phyloP scores from a whole-genome alignment of 2,888 invertebrate genomes.

The Perdita meconis region DNA sequence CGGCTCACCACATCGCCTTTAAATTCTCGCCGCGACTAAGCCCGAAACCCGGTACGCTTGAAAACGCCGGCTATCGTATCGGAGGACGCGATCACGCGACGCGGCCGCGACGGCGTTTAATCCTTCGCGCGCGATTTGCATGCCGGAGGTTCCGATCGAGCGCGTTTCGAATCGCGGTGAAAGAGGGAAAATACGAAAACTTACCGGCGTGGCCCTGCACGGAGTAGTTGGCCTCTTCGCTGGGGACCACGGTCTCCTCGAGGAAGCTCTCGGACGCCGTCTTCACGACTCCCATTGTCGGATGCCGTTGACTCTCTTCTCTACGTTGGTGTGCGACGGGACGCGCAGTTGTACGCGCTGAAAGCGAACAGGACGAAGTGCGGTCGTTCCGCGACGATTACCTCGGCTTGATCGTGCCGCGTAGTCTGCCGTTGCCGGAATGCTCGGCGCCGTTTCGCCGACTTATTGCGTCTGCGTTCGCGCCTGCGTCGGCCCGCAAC shows the following conservation, averaged over 20 bases:
- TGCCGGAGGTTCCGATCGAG: neutral
- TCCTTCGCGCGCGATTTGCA: neutral
- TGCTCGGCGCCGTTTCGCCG: conserved; percentile 67
- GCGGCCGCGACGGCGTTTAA: neutral
- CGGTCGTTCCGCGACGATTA: conserved; percentile 50
- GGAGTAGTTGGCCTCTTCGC: conserved; percentile 82
- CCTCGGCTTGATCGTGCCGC: conserved; percentile 71
- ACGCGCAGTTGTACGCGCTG: conserved; percentile 19
- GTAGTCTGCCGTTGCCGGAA: conserved; percentile 71
- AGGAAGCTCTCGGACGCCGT: conserved; percentile 79
- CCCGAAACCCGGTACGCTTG: conserved; percentile 12
- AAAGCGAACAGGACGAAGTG: conserved; percentile 29
- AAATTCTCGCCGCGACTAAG: conserved; percentile 58
- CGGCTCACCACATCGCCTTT: conserved; percentile 67
- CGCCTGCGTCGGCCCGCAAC: conserved; percentile 75
- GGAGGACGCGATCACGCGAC: neutral
- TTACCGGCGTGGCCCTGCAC: conserved; percentile 79
- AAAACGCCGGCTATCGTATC: neutral
- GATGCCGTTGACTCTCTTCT: neutral
- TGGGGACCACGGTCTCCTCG: conserved; percentile 78
- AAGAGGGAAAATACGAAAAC: conserved; percentile 47
- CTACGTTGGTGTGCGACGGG: no score
- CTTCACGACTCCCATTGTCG: conserved; percentile 80
- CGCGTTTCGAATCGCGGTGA: neutral
- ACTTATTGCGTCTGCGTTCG: conserved; percentile 74